Base-by-base conservation (phyloP, 2,888 invertebrate species). In the Malacosoma neustria region DNA sequence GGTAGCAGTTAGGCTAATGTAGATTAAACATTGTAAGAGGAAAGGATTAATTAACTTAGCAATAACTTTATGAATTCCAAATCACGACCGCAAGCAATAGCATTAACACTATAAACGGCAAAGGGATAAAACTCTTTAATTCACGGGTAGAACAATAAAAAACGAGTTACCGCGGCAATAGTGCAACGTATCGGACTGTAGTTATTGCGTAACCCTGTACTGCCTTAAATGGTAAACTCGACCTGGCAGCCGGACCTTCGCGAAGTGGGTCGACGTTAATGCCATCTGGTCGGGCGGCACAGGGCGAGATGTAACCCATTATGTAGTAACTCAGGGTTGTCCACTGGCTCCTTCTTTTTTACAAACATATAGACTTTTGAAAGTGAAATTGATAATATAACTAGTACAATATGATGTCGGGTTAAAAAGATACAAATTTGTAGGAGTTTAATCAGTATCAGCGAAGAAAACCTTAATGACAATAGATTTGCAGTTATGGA, bases 201-300 rank as follows among this genome's bases (percentile, higher is more conserved):
- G 41, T 39, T 39, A 41, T 82, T 77, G 72, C 72, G 72, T 72
- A 82, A 82, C 76, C 73, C 71, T 71, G 77, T 47, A 50, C 44
- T 48, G 54, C 79, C 81, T 54, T 81, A 76, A 54, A 79, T 62
- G 80, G 80, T 53, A 51, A 54, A 57, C 57, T 63, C 53, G 62
- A 59, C 70, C 64, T 64, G 64, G 54, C 57, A 54, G 54, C 46
- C 58, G 72, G 76, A 74, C 82, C 82, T 84, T 84, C 76, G 64
- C 50, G 58, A 81, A 70, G 76, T 84, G 74, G 81, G 82, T 79
- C 82, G 72, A 47, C 59, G 48, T 64, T 70, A 71, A 70, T 72
- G 71, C 81, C 82, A 82, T 82, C 79, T 82, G 81, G 81, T 71
- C 61, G 61, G 62, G 60, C 73, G 52, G 66, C 64, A 60, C 65